Percentiles rank a stretch among this genome's conserved stretches.
These are phyloP conservation scores for Clupea harengus DNA, from an alignment of 2,113 vertebrate genomes.

Conservation along the genomic window DNA sequence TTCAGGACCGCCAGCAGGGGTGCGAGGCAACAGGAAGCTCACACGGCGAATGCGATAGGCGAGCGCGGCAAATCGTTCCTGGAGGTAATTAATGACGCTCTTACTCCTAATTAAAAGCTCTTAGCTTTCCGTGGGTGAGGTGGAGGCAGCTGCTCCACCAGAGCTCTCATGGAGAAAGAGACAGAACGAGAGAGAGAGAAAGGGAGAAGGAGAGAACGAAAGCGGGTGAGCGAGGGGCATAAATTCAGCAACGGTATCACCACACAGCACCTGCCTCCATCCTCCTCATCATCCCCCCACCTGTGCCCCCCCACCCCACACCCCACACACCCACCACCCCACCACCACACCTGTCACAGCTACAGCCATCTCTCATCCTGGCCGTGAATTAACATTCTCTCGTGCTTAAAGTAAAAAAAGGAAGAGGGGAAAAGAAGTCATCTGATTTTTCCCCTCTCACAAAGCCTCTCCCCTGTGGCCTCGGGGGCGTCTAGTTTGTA, in stretches of 20 bases:
- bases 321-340: not conserved
- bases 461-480: conserved; percentile 73
- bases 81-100: conserved; percentile 86
- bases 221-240: conserved; percentile 75
- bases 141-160: conserved; percentile 82
- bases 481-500: conserved; percentile 71
- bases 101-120: conserved; percentile 96
- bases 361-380: conserved; percentile 85
- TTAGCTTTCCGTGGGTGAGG: conserved; percentile 87
- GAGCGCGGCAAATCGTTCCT: conserved; percentile 58
- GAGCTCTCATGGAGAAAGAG: conserved; percentile 67
- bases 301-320: not conserved
- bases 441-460: conserved; percentile 68
- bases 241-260: conserved; percentile 86
- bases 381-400: conserved; percentile 88
- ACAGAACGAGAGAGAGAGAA: not conserved
- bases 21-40: conserved; percentile 60
- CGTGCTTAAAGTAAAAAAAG: conserved; percentile 52
- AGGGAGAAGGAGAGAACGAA: not conserved
- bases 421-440: conserved; percentile 25
- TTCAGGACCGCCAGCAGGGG: conserved; percentile 52
- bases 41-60: conserved; percentile 67
- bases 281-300: not conserved
- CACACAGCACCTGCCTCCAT: conserved; percentile 82
- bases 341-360: conserved; percentile 66